These are phyloP conservation scores for Bubo scandiacus DNA, from an alignment of 2,113 vertebrate genomes.

Conservation along the genomic window DNA sequence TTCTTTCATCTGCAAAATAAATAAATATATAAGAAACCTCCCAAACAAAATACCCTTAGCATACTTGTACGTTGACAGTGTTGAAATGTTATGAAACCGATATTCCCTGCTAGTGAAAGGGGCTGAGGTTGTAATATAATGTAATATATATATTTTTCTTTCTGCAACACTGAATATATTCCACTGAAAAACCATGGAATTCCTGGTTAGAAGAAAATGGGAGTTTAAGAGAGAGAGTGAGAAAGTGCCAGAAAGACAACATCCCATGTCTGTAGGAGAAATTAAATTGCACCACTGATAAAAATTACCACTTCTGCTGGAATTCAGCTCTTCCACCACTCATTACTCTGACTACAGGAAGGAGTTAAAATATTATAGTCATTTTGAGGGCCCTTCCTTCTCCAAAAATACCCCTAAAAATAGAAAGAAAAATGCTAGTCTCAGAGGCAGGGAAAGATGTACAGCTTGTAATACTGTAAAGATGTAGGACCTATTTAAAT, in stretches of 20 bases:
- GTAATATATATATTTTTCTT: not conserved
- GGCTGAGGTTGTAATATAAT: not conserved
- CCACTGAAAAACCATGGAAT: not conserved
- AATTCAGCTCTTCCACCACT: not conserved
- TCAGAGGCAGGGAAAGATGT: not conserved
- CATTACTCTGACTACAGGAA: not conserved
- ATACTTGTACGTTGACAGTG: not conserved
- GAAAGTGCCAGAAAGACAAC: not conserved
- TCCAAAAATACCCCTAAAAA: not conserved
- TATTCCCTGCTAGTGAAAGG: not conserved
- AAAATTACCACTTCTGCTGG: not conserved
- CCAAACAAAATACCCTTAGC: not conserved
- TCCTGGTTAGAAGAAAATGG: not conserved
- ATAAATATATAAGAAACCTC: not conserved
- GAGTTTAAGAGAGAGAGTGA: not conserved
- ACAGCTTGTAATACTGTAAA: not conserved
- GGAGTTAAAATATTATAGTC: not conserved
- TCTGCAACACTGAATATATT: not conserved
- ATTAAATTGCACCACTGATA: not conserved
- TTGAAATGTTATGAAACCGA: not conserved
- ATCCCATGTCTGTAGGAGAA: not conserved
- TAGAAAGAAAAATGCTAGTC: not conserved
- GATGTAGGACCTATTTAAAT: not conserved
- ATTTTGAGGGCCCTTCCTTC: not conserved
- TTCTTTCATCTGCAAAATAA: constrained; percentile 1